A percentile compares a stretch with the other conserved stretches of the same genome.
Conservation (phyloP, 1,140 invertebrate genomes). For the Trachelipus rathkii region DNA sequence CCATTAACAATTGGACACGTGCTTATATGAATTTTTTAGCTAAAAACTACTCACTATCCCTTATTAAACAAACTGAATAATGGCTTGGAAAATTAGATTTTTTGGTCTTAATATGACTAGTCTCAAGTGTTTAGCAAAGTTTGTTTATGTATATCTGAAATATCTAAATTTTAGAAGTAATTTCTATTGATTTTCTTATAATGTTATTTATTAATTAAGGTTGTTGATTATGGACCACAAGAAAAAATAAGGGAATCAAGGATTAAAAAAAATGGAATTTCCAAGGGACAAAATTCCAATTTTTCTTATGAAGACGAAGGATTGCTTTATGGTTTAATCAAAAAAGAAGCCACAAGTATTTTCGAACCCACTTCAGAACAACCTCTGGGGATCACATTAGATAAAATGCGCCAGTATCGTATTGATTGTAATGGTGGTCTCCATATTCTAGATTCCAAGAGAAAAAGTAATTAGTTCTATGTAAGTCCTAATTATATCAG, state of each 20-base stretch:
- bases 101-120: no score
- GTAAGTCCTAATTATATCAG: conserved; percentile 28
- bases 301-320: neutral
- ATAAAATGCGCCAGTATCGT: conserved; percentile 38
- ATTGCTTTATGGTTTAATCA: neutral
- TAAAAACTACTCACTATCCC: no score
- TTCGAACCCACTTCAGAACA: conserved; percentile 20
- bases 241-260: neutral
- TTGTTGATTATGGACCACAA: conserved; percentile 35
- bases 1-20: no score
- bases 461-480: conserved; percentile 38
- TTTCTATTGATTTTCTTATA: no score
- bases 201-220: conserved; percentile 17
- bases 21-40: no score
- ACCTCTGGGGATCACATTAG: conserved; percentile 29
- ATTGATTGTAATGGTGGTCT: conserved; percentile 42
- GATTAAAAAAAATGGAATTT: neutral
- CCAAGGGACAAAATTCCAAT: neutral
- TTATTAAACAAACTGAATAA: no score
- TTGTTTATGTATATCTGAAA: no score
- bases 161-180: no score
- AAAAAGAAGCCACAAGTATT: neutral
- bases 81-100: no score
- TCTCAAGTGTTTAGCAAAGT: no score
- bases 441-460: conserved; percentile 36